Percentiles rank a stretch among this genome's conserved stretches.
phyloP scores from a whole-genome alignment of 2,888 invertebrate species.

The Flexamia atlantica region DNA sequence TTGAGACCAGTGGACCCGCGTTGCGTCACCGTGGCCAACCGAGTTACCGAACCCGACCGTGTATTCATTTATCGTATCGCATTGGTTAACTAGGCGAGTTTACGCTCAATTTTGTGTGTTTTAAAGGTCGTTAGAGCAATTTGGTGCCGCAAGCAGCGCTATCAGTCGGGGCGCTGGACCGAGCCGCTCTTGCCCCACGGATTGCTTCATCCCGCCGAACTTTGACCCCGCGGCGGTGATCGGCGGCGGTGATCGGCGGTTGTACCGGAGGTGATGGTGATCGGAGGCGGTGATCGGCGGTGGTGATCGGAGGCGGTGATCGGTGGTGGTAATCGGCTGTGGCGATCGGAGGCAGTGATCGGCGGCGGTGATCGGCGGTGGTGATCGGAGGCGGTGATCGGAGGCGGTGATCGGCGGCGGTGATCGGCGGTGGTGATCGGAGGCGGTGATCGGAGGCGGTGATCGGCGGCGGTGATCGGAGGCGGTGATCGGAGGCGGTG shows the following conservation, averaged over 20 bases:
- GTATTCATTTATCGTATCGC: conserved; percentile 49
- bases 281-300: no score
- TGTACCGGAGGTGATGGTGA: no score
- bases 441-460: no score
- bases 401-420: no score
- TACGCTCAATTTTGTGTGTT: conserved; percentile 60
- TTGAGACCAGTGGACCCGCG: conserved; percentile 47
- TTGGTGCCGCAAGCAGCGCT: conserved; percentile 53
- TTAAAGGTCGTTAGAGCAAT: conserved; percentile 59
- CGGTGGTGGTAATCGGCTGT: no score
- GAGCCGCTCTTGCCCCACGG: conserved; percentile 37
- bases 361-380: no score
- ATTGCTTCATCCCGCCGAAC: conserved; percentile 47
- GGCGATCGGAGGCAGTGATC: no score
- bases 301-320: no score
- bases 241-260: not conserved
- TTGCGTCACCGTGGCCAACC: conserved; percentile 32
- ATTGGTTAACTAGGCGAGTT: conserved; percentile 60
- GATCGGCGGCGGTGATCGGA: no score
- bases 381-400: no score
- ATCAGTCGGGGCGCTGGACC: conserved; percentile 54
- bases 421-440: no score
- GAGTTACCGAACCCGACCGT: conserved; percentile 25
- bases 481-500: no score
- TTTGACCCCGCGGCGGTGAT: not conserved